Conservation (phyloP, 2,888 invertebrate genomes). For the Dolomedes plantarius region DNA sequence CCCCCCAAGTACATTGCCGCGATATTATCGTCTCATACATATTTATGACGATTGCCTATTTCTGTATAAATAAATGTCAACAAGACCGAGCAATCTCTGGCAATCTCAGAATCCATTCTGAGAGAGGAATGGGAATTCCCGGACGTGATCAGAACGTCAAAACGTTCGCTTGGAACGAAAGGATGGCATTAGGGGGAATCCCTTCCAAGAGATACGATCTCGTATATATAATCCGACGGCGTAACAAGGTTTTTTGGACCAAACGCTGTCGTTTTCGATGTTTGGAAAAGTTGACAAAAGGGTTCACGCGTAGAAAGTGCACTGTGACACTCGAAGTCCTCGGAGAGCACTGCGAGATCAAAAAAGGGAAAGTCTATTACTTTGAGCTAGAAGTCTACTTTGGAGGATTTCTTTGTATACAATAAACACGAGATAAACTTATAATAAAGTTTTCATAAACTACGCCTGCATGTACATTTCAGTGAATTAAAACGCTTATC, state of each 20-base stretch:
- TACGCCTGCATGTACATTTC: no score
- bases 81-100: background rate
- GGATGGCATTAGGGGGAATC: background rate
- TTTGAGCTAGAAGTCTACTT: no score
- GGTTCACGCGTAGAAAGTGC: no score
- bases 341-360: no score
- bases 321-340: no score
- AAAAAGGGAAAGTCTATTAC: no score
- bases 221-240: background rate
- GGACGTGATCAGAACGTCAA: background rate
- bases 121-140: constrained; percentile 3
- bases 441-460: no score
- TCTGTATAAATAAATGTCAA: background rate
- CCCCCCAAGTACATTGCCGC: background rate
- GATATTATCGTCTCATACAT: background rate
- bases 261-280: background rate
- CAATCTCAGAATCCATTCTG: background rate
- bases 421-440: no score
- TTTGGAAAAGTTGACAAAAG: no score
- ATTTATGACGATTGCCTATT: background rate
- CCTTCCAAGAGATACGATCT: background rate
- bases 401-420: no score
- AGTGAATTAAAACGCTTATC: no score
- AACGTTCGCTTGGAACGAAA: background rate
- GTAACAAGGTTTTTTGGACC: background rate